phyloP scores from a whole-genome alignment of 1,140 invertebrate genomes.

The Drosophila mojavensis region DNA sequence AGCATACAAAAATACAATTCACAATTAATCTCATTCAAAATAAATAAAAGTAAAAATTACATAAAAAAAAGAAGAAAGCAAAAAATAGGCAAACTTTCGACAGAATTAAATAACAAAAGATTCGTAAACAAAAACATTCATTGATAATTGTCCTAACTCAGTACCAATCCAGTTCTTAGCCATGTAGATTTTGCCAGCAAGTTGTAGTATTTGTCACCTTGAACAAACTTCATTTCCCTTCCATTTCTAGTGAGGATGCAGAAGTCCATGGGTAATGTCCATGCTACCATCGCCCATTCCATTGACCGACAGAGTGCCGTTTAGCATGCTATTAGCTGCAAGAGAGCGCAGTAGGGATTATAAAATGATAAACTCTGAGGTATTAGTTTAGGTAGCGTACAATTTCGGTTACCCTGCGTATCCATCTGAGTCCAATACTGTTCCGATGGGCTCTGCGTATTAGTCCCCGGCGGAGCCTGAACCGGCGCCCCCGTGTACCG shows the following conservation, averaged over 20 bases:
- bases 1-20: slow-evolving; percentile 17
- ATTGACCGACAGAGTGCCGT: slow-evolving; percentile 91
- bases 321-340: slow-evolving; percentile 90
- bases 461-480: slow-evolving; percentile 94
- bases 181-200: slow-evolving; percentile 26
- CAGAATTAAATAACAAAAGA: slow-evolving; percentile 22
- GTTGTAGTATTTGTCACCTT: slow-evolving; percentile 21
- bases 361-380: background rate
- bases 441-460: slow-evolving; percentile 95
- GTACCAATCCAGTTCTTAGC: slow-evolving; percentile 31
- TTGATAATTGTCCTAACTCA: slow-evolving; percentile 3
- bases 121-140: slow-evolving; percentile 13
- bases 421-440: slow-evolving; percentile 94
- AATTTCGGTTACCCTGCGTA: slow-evolving; percentile 85
- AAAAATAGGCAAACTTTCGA: slow-evolving; percentile 11
- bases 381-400: slow-evolving; percentile 48
- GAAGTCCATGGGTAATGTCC: slow-evolving; percentile 85
- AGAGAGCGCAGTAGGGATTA: slow-evolving; percentile 22
- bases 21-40: slow-evolving; percentile 37
- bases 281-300: slow-evolving; percentile 90
- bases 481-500: slow-evolving; percentile 94
- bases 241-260: slow-evolving; percentile 65
- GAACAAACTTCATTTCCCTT: slow-evolving; percentile 17
- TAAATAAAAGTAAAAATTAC: slow-evolving; percentile 27
- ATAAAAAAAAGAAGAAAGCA: background rate